These are phyloP conservation scores for Campylomormyrus tamandua DNA, from an alignment of 2,113 vertebrate genomes.

Conservation along the genomic window DNA sequence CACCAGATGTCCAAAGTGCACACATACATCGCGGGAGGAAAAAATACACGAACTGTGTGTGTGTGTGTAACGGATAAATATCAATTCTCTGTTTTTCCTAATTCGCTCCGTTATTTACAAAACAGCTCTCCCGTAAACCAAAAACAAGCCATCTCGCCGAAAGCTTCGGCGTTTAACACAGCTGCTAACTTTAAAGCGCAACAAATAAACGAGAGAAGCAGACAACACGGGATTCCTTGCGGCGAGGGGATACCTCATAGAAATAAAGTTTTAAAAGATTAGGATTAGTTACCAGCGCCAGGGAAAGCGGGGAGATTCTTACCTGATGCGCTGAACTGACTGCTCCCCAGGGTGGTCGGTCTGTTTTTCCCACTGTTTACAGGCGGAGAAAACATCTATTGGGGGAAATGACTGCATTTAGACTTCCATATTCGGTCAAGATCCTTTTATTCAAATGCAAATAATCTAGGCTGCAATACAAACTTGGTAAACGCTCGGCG, in stretches of 20 bases:
- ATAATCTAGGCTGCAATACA: background rate
- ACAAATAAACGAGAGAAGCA: background rate
- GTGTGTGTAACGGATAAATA: background rate
- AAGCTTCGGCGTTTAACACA: background rate
- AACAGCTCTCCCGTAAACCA: background rate
- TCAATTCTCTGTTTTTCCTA: background rate
- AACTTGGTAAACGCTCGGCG: background rate
- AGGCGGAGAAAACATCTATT: constrained; percentile 97
- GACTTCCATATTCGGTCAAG: background rate
- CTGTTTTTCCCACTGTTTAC: constrained; percentile 92
- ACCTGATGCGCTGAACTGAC: constrained; percentile 95
- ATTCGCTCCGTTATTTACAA: background rate
- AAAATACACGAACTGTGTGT: constrained; percentile 16
- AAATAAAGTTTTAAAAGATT: background rate
- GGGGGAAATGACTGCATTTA: constrained; percentile 15
- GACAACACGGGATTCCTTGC: background rate
- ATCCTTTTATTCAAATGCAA: background rate
- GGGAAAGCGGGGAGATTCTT: constrained; percentile 48
- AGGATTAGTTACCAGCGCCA: background rate
- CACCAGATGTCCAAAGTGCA: constrained; percentile 37
- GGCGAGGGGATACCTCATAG: background rate
- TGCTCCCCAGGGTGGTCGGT: constrained; percentile 92
- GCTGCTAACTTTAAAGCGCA: background rate
- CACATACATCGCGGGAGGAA: background rate
- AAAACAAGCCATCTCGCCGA: background rate